Evolutionary conservation across 1,140 invertebrate genomes (phyloP).

Genomic region (Euglossa dilemma): DNA sequence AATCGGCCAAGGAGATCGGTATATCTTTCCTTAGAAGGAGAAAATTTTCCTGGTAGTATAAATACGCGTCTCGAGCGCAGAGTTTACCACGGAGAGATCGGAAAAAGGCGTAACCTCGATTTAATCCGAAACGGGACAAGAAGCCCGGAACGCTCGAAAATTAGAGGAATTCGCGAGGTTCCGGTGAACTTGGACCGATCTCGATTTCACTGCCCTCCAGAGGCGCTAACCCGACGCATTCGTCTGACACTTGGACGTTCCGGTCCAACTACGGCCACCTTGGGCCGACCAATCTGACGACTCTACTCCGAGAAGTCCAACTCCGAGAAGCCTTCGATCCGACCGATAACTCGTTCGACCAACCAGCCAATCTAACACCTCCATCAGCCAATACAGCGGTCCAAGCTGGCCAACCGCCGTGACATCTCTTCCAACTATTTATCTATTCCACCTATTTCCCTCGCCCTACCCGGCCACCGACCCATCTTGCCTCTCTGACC

Average conservation of each 20-base stretch:
- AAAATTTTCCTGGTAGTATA: too few species aligned
- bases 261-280: conserved; percentile 14
- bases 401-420: conserved; percentile 22
- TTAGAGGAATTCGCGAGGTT: background rate
- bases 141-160: background rate
- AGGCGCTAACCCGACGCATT: background rate
- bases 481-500: background rate
- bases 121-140: background rate
- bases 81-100: too few species aligned
- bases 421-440: conserved; percentile 40
- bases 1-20: background rate
- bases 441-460: conserved; percentile 27
- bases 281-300: conserved; percentile 33
- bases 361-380: conserved; percentile 48
- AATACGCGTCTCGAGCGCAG: too few species aligned
- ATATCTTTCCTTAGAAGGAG: too few species aligned
- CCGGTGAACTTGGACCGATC: background rate
- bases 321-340: conserved; percentile 25
- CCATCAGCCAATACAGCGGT: conserved; percentile 42
- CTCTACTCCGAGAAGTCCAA: conserved; percentile 28
- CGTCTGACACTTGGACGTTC: conserved; percentile 17
- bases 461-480: background rate
- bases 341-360: conserved; percentile 12
- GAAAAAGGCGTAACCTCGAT: background rate
- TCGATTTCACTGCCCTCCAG: conserved; percentile 1